Evolutionary conservation across 92 coral and sea anemone species (phyloP), one percentile per base, ranked within the genome.

Genomic region (Metridium senile): DNA sequence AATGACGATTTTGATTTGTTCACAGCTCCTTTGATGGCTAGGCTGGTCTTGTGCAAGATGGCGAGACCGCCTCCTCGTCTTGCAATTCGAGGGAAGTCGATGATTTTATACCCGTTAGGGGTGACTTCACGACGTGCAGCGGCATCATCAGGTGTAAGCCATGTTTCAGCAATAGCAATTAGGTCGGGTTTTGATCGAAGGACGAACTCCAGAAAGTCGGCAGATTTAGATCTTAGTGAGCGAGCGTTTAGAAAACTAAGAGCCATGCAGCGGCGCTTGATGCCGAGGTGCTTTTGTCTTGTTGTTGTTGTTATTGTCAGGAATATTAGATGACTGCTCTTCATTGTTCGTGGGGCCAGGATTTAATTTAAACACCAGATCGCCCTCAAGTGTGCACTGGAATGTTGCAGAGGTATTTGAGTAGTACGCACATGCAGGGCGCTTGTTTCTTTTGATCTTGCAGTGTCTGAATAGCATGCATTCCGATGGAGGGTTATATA

Each of bases 151-250:
- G 54, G 69, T 11, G 73, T 70, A 22, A 80, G 35, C 85, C 85
- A 80, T 34, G 85, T 80, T 54, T 80, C 85, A 71, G 71, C 66
- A n/a, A 81, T 49, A 2, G 73, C 85, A 34, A 71, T 22, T 35
- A 81, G 58, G 70, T 81, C 85, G 58, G 79, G 53, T 17, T 72
- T 63, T 63, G 70, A 58, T 21, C 72, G 62, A 57, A 32, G 13
- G 20, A 80, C 52, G 61, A 58, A 47, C 33, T 80, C 79, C 49
- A 34, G 62, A 63, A 72, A 71, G 33, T 58, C 33, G 39, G 85
- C 79, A 71, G 78, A 32, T 72, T 80, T 80, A 35, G 63, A 58
- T 35, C 33, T 22, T 29, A 80, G 34, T 19, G 83, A 78, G 53
- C 83, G 75, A 47, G 27, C 75, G 56, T 46, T 26, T 19, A 13